Percentiles rank a stretch among this genome's conserved stretches.
phyloP scores from a whole-genome alignment of 2,888 invertebrate genomes.

The Xanthia togata region DNA sequence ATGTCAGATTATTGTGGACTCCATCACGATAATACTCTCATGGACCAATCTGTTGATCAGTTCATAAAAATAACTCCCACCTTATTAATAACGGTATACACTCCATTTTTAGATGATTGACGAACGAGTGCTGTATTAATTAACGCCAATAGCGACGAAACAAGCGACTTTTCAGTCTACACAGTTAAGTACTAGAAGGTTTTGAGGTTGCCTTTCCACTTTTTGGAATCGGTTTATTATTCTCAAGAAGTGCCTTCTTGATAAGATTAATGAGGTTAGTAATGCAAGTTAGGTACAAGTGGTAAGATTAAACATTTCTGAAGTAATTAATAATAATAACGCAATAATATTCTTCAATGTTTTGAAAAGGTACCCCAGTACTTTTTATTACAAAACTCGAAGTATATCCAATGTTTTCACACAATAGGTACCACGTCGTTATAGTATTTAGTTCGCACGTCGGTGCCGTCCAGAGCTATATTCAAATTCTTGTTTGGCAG shows the following conservation, averaged over 20 bases:
- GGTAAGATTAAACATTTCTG: neutral
- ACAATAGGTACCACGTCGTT: slow-evolving; percentile 1
- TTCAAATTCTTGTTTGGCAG: slow-evolving; percentile 39
- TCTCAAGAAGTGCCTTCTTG: neutral
- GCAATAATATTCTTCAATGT: neutral
- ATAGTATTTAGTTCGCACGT: neutral
- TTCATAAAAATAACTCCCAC: slow-evolving; percentile 44
- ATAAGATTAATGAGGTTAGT: neutral
- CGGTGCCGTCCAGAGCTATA: slow-evolving; percentile 9
- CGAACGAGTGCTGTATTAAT: slow-evolving; percentile 27
- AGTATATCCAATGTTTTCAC: slow-evolving; percentile 19
- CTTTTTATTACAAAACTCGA: slow-evolving; percentile 6
- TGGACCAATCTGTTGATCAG: slow-evolving; percentile 28
- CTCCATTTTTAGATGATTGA: slow-evolving; percentile 32
- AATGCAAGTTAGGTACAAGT: neutral
- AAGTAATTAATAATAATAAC: neutral
- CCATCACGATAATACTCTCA: slow-evolving; percentile 39
- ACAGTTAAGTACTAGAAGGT: neutral
- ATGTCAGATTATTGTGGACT: slow-evolving; percentile 58
- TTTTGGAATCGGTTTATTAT: neutral
- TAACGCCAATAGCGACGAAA: neutral
- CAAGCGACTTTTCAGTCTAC: neutral
- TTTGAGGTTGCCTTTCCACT: neutral
- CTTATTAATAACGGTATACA: slow-evolving; percentile 19
- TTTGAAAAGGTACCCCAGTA: neutral